These are phyloP conservation scores for Drosophila persimilis DNA, from an alignment of 1,140 invertebrate genomes.

Conservation along the genomic window DNA sequence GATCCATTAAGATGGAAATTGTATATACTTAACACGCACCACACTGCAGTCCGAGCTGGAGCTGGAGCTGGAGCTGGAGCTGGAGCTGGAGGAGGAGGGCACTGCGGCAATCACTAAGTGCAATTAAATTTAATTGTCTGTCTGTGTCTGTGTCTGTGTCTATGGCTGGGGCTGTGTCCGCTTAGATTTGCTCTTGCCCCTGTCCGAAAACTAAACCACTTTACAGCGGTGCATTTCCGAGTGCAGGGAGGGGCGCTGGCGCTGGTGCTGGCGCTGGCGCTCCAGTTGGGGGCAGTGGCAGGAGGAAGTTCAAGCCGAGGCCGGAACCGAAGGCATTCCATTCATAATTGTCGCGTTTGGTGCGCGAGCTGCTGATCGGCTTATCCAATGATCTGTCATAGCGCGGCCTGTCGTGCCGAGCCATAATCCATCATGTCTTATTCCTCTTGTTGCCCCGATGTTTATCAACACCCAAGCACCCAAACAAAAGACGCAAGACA, in stretches of 20 bases:
- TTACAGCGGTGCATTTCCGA: conserved; percentile 52
- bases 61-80: too few relatives aligned
- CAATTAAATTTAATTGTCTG: conserved; percentile 68
- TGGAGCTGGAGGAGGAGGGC: not conserved
- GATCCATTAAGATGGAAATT: conserved; percentile 57
- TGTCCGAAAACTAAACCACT: conserved; percentile 17
- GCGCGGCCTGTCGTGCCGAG: conserved; percentile 31
- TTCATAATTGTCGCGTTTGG: conserved; percentile 28
- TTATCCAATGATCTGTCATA: conserved; percentile 46
- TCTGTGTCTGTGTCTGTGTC: conserved; percentile 10
- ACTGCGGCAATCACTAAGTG: conserved; percentile 22
- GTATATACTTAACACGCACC: conserved; percentile 62
- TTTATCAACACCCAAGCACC: conserved; percentile 1
- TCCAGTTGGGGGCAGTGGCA: conserved; percentile 20
- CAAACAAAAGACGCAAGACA: conserved; percentile 71
- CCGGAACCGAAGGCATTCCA: conserved; percentile 41
- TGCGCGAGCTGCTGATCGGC: conserved; percentile 27
- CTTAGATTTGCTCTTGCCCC: conserved; percentile 19
- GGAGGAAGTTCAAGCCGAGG: conserved; percentile 27
- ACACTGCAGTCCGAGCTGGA: conserved; percentile 23
- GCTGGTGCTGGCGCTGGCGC: too few relatives aligned
- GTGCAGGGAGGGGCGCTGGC: not conserved
- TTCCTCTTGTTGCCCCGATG: conserved; percentile 15
- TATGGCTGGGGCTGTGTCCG: not conserved
- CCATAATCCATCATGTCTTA: conserved; percentile 27